These are phyloP conservation scores for Tetragonisca angustula DNA, from an alignment of 2,888 invertebrate species.

Conservation along the genomic window DNA sequence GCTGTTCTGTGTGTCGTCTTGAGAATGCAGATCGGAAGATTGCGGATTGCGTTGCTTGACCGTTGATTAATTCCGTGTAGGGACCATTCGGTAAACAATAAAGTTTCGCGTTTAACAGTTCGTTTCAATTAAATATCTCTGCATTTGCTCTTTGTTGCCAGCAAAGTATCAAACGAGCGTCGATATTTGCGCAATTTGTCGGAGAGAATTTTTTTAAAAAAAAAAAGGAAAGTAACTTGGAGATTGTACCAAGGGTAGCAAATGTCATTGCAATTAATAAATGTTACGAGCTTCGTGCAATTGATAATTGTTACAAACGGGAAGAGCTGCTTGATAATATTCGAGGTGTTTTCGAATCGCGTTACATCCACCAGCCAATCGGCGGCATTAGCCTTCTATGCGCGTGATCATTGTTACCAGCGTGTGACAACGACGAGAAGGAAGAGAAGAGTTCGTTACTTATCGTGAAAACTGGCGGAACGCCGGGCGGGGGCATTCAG, in stretches of 20 bases:
- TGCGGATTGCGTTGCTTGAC: background rate
- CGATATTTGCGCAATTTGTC: background rate
- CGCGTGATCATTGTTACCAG: background rate
- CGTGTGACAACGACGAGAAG: background rate
- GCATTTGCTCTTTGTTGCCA: background rate
- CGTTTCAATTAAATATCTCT: background rate
- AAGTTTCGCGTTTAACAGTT: background rate
- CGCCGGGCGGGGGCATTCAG: slow-evolving; percentile 8
- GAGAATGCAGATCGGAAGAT: background rate
- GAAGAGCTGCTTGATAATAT: too few species aligned
- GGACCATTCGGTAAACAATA: background rate
- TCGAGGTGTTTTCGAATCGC: too few species aligned
- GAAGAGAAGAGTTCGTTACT: background rate
- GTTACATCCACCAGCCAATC: background rate
- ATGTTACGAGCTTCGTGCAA: too few species aligned
- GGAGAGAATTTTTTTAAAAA: too few species aligned
- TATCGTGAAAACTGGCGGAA: slow-evolving; percentile 24
- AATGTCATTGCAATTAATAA: too few species aligned
- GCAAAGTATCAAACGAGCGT: background rate
- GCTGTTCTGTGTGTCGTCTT: background rate
- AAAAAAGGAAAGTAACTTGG: too few species aligned
- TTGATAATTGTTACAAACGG: too few species aligned
- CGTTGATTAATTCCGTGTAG: background rate
- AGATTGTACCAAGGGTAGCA: too few species aligned
- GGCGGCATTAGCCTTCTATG: background rate